Base-by-base conservation (phyloP, 1,140 invertebrate species). In the Eciton burchellii region DNA sequence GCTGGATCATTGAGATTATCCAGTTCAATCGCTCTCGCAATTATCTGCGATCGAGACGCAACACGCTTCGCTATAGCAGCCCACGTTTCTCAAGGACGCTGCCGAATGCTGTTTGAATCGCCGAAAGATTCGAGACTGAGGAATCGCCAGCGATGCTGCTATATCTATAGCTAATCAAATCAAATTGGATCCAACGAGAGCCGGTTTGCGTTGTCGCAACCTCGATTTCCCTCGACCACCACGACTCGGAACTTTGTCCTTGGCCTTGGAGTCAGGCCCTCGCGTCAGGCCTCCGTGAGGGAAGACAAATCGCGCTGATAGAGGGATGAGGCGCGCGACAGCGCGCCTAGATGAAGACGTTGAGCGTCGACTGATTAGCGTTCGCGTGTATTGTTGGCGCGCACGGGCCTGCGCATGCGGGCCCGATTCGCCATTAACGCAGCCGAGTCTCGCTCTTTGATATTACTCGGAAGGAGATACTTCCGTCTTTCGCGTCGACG, bases 341-440 rank as follows among this genome's bases (percentile, higher is more conserved):
- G 47, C 60, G 77, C 63, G 83, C 54, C 56, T 84, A 84, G 89
- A 92, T 93, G 88, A 92, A 92, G 92, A 93, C 88, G 89, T 92
- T 90, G 83, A 83, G 65, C 87, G 72, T 83, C 83, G 85, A 91
- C 91, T 89, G 88, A 93, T 93, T 91, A 91, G 89, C 89, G 87
- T 81, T 68, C 70, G 72, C 68, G 56, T 79, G 47, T 66, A 88
- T 84, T 82, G 77, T 84, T 82, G 66, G 68, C 66, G 26, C 19
- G 26, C n/a, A 63, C 45, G 21, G 59, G 74, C 63, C 74, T 63
- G 68, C 74, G 68, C 54, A 49, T 56, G 57, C 57, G 26, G 57
- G 29, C 63, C 62, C 45, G 26, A 45, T 56, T 59, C 59, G 52
- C 77, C 66, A 87, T 84, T 82, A 82, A 41, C 35, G 43, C 47